phyloP scores from a whole-genome alignment of 2,113 vertebrate species.

The Lipophrys pholis region DNA sequence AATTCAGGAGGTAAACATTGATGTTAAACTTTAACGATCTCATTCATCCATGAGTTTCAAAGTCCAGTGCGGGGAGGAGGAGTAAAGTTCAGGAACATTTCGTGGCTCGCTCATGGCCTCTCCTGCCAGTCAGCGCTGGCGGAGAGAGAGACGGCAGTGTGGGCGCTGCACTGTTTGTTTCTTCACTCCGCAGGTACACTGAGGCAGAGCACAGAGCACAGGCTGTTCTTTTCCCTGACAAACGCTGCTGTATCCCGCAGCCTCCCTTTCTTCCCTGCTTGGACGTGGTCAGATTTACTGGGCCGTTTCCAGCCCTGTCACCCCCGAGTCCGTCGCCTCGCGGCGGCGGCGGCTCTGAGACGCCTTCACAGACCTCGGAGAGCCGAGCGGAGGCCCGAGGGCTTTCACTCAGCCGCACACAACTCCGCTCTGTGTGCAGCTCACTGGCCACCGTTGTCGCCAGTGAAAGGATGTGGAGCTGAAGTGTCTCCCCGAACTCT shows the following conservation, averaged over 20 bases:
- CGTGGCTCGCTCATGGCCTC: slow-evolving; percentile 2
- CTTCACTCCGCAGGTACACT: slow-evolving; percentile 41
- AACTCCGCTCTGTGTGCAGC: slow-evolving; percentile 57
- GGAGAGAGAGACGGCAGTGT: neutral
- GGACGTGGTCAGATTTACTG: slow-evolving; percentile 47
- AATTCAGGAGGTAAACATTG: slow-evolving; percentile 24
- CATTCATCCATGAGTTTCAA: slow-evolving; percentile 29
- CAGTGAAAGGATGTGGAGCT: no score
- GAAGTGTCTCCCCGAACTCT: slow-evolving; percentile 26
- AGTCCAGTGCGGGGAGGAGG: slow-evolving; percentile 40
- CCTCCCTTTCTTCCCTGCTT: slow-evolving; percentile 25
- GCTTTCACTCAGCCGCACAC: slow-evolving; percentile 60
- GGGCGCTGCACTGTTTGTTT: slow-evolving; percentile 4
- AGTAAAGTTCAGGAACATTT: slow-evolving; percentile 30
- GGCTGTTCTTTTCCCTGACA: slow-evolving; percentile 23
- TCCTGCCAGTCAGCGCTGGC: neutral
- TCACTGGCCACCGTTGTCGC: slow-evolving; percentile 52
- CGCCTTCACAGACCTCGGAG: slow-evolving; percentile 45
- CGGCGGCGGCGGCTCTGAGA: slow-evolving; percentile 49
- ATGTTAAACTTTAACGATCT: slow-evolving; percentile 42
- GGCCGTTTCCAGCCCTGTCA: slow-evolving; percentile 57
- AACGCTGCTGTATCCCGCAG: slow-evolving; percentile 12
- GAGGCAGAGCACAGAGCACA: neutral
- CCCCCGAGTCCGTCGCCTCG: slow-evolving; percentile 56
- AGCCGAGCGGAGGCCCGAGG: slow-evolving; percentile 40